Percentiles rank a stretch among this genome's conserved stretches.
Evolutionary conservation across 2,888 invertebrate genomes (phyloP).

Genomic region (Pseudoips prasinana): DNA sequence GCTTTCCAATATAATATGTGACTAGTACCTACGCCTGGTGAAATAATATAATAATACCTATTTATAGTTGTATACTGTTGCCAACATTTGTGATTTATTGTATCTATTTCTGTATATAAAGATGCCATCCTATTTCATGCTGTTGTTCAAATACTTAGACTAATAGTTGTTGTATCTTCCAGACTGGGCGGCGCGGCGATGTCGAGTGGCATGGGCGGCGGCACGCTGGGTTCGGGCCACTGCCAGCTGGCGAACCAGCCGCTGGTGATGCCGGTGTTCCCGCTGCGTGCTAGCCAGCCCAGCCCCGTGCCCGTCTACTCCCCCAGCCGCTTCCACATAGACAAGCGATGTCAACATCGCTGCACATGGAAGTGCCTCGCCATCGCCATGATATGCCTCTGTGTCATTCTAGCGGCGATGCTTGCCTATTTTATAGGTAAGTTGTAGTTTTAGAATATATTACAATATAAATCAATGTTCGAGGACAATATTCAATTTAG

Average conservation of each 20-base stretch:
- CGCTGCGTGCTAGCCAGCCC: constrained; percentile 91
- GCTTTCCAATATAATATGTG: too few relatives aligned
- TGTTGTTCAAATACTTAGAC: too few relatives aligned
- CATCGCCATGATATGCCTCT: constrained; percentile 94
- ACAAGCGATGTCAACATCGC: constrained; percentile 95
- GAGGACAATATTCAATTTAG: too few relatives aligned
- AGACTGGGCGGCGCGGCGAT: constrained; percentile 81
- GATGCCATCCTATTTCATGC: too few relatives aligned
- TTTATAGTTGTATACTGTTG: too few relatives aligned
- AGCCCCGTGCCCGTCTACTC: constrained; percentile 89
- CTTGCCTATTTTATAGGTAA: constrained; percentile 97
- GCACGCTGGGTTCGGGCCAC: constrained; percentile 84
- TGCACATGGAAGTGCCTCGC: constrained; percentile 99
- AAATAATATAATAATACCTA: too few relatives aligned
- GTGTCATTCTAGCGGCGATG: constrained; percentile 95
- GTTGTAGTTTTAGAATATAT: constrained; percentile 40
- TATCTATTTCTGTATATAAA: too few relatives aligned
- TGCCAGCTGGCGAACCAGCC: constrained; percentile 88
- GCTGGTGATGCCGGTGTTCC: constrained; percentile 94
- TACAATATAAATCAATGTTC: background rate
- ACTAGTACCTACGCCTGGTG: too few relatives aligned
- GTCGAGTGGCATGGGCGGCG: constrained; percentile 83
- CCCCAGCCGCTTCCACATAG: constrained; percentile 96
- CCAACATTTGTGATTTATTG: too few relatives aligned
- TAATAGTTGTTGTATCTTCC: constrained; percentile 9